Base-by-base conservation (phyloP, 2,888 invertebrate species). In the Tromatobia lineatoria region DNA sequence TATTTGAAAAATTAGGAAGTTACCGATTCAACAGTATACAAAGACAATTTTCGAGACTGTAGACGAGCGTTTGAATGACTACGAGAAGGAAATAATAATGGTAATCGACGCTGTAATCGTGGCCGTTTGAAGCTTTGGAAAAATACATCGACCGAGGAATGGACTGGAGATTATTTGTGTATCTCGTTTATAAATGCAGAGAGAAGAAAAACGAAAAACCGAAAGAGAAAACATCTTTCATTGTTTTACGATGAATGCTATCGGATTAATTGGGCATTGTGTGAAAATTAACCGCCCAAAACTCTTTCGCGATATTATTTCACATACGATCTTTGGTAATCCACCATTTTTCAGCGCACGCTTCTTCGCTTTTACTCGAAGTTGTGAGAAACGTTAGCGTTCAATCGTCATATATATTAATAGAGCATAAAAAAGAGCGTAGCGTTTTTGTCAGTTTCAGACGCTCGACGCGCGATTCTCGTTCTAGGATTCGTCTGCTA, bases 401-500 rank as follows among this genome's bases (percentile, higher is more conserved):
- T 34, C 29, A n/a, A 61, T n/a, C 34, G 29, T 18, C 61, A 29
- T 50, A 69, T 69, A 73, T 80, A n/a, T 76, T 59, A 73, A 82
- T 71, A 71, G 70, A 80, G 69, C 80, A 82, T 73, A 82, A 71
- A 73, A 66, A 75, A 29, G 54, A 69, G 64, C 78, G 47, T 52
- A 76, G 50, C 29, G 45, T 50, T 83, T 85, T 29, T 45, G 78
- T 67, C 25, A 66, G 45, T 75, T 42, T 54, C 71, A 18, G 82
- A 74, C 67, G 77, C 80, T 67, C 70, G 15, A 50, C 71, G 23
- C 45, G 52, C 18, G 20, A n/a, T 52, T 50, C 20, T 74, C 34
- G 50, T 18, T 29, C 15, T 52, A 64, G 69, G 47, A 73, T 69
- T 87, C 66, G 75, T 29, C 88, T 92, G 93, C 93, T 93, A 94